Conservation (phyloP, 2,888 invertebrate species). For the Macaria notata region DNA sequence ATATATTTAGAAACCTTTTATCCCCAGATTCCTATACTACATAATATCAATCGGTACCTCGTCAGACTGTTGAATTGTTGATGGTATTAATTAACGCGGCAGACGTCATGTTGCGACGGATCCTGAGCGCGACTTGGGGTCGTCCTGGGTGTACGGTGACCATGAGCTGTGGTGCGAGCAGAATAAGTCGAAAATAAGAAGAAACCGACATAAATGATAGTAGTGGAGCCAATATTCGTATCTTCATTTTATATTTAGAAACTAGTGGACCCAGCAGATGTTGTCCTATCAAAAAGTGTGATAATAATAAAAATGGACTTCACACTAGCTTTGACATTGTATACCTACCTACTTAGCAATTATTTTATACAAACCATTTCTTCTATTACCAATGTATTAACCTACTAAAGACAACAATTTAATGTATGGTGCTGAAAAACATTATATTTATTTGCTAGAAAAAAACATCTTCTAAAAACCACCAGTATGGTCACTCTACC, state of each 20-base stretch:
- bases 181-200: neutral
- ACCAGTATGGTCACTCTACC: slow-evolving; percentile 35
- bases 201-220: no score
- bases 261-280: neutral
- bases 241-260: neutral
- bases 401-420: no score
- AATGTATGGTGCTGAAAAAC: no score
- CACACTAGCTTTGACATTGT: neutral
- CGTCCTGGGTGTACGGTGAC: slow-evolving; percentile 47
- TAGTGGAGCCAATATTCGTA: neutral
- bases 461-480: neutral
- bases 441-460: neutral
- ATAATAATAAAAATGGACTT: neutral
- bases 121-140: slow-evolving; percentile 58
- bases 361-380: no score
- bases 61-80: slow-evolving; percentile 39
- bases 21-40: slow-evolving; percentile 18
- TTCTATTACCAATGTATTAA: no score
- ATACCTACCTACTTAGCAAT: neutral
- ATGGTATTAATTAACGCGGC: slow-evolving; percentile 62
- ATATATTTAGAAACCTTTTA: neutral
- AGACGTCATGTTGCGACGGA: slow-evolving; percentile 54
- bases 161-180: slow-evolving; percentile 19
- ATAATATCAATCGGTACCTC: slow-evolving; percentile 31
- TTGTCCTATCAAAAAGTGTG: neutral